Percentiles rank a stretch among this genome's conserved stretches.
Conservation (phyloP, 2,797 vertebrate genomes). For the Gymnothorax reevesii region DNA sequence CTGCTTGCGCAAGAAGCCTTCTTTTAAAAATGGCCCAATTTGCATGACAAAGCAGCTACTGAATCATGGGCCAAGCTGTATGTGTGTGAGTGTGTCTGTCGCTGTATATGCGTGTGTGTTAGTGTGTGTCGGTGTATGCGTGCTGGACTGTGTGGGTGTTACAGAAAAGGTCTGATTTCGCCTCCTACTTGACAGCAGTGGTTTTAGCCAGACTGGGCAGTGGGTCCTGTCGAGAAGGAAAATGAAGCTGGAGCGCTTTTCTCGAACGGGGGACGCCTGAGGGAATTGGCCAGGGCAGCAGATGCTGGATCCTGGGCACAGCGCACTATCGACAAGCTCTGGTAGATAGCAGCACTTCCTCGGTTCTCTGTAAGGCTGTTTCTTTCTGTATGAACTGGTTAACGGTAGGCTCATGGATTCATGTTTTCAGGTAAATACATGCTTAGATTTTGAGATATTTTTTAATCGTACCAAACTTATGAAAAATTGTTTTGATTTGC, state of each 20-base stretch:
- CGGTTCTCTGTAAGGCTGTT: neutral
- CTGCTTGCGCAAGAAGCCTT: conserved; percentile 71
- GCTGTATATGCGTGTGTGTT: neutral
- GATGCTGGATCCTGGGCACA: neutral
- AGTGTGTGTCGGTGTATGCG: neutral
- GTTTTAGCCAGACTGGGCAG: conserved; percentile 42
- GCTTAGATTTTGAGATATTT: neutral
- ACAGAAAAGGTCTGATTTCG: conserved; percentile 43
- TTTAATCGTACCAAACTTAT: neutral
- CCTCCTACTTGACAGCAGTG: conserved; percentile 29
- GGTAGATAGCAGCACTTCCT: neutral
- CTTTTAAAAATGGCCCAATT: conserved; percentile 68
- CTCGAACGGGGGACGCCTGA: neutral
- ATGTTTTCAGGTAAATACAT: neutral
- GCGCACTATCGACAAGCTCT: neutral
- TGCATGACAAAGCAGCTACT: conserved; percentile 74
- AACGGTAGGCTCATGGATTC: neutral
- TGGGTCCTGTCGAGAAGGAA: conserved; percentile 10
- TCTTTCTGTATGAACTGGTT: neutral
- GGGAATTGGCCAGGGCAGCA: neutral
- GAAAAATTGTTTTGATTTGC: neutral
- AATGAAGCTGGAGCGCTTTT: conserved; percentile 2
- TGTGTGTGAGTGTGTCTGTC: neutral
- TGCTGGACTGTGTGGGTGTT: conserved; percentile 35
- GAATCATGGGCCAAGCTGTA: conserved; percentile 36